These are phyloP conservation scores for Paedocypris sp. DNA, from an alignment of 2,113 vertebrate species.

Conservation along the genomic window DNA sequence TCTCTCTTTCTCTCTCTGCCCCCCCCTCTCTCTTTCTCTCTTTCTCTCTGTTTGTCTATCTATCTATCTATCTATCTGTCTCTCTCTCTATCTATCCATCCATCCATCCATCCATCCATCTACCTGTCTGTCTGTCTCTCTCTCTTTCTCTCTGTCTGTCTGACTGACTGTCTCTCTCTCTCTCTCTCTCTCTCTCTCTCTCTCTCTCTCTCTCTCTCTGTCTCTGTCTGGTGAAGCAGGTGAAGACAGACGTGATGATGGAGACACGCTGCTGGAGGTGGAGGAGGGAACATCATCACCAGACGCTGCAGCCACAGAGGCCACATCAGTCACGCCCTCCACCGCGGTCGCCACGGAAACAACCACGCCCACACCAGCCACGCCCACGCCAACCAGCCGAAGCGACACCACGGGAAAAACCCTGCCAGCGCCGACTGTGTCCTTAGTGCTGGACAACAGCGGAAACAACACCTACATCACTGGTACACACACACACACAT, in stretches of 20 bases:
- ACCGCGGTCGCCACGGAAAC: conserved; percentile 12
- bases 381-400: not conserved
- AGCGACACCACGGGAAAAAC: not conserved
- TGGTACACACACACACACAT: no score
- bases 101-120: no score
- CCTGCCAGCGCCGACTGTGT: conserved; percentile 22
- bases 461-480: conserved; percentile 19
- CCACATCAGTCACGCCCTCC: not conserved
- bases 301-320: not conserved
- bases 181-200: no score
- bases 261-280: conserved; percentile 20
- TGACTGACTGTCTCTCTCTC: no score
- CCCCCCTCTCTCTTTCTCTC: no score
- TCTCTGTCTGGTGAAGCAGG: not conserved
- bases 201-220: not conserved
- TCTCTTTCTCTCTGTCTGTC: no score
- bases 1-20: no score
- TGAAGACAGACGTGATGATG: conserved; percentile 42
- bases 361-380: conserved; percentile 12
- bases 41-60: no score
- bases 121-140: no score
- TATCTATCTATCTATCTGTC: no score
- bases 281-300: conserved; percentile 24
- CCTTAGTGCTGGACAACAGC: conserved; percentile 32
- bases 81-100: no score